Evolutionary conservation across 2,888 invertebrate genomes (phyloP), one percentile per base, ranked within the genome.

Genomic region (Cordylochernes scorpioides): DNA sequence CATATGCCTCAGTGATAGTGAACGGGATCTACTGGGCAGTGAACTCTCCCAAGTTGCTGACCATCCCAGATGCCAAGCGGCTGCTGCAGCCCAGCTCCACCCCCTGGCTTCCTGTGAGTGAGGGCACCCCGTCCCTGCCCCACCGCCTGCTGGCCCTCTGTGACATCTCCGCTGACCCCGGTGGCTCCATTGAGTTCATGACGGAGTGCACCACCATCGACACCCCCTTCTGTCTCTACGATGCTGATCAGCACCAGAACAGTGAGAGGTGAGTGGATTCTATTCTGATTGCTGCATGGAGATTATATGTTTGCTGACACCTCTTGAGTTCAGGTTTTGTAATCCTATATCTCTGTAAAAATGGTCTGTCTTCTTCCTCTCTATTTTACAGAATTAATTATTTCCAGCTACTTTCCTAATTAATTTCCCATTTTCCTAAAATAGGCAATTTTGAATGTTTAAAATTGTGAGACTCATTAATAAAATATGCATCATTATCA

Each of bases 21-120:
- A 99, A 99, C 51, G 84, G 97, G 16, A 97, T 99, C 45, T 99
- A 94, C 55, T 99, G 91, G 88, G 91, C 88, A 0, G 78, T 86
- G 1, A 80, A 78, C 45, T 78, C 88, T 39, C 97, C 97, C 0
- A 82, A 91, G 49, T 55, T 97, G 17, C 61, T 99, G 29, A 86
- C 91, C 3, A 84, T 97, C 41, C 94, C 97, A 0, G 97, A 99
- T 52, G 94, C 97, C 1, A 99, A 99, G 54, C 71, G 73, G 44
- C 60, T 99, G 3, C 59, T 97, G 13, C 61, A 75, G 27, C 78
- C 86, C 0, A 71, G 77, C 0, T 67, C 75, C 43, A 75, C 78
- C 0, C 91, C 91, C 0, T 91, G 91, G 91, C 52, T 88, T 29
- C 80, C 82, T 1, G 71, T 70, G 17, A 75, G 35, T 21, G 64